A percentile compares a stretch with the other conserved stretches of the same genome.
These are phyloP conservation scores for Noctilio leporinus DNA, from an alignment of 2,113 vertebrate genomes.

Conservation along the genomic window DNA sequence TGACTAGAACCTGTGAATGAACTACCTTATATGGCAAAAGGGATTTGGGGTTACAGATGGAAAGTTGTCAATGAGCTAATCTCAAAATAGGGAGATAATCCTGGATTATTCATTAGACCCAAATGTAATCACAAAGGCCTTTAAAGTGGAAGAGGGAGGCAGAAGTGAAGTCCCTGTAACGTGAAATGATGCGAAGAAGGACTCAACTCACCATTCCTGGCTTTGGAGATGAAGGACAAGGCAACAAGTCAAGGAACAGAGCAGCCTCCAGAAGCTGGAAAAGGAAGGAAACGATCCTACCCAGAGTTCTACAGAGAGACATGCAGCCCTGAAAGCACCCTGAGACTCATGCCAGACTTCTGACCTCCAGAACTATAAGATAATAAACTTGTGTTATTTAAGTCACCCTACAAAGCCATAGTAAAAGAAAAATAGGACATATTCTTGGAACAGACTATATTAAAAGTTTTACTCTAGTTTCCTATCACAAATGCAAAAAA, in stretches of 20 bases:
- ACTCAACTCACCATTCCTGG: neutral
- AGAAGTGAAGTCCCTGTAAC: neutral
- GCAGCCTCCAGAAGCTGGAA: neutral
- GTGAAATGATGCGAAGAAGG: neutral
- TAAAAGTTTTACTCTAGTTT: neutral
- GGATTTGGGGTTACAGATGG: neutral
- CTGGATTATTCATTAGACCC: neutral
- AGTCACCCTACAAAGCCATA: neutral
- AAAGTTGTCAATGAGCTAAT: neutral
- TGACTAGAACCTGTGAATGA: neutral
- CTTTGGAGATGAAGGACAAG: neutral
- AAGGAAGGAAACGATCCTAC: neutral
- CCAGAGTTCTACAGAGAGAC: neutral
- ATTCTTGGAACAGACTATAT: neutral
- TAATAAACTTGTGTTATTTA: neutral
- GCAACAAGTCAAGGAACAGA: neutral
- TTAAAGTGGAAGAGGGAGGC: neutral
- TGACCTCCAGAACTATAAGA: neutral
- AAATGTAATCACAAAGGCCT: neutral
- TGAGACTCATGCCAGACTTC: neutral
- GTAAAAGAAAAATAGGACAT: neutral
- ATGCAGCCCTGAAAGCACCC: neutral
- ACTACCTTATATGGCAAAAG: neutral
- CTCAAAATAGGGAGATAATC: neutral
- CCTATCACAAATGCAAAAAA: slow-evolving; percentile 11